phyloP scores from a whole-genome alignment of 1,140 invertebrate genomes.

The Euura lappo region DNA sequence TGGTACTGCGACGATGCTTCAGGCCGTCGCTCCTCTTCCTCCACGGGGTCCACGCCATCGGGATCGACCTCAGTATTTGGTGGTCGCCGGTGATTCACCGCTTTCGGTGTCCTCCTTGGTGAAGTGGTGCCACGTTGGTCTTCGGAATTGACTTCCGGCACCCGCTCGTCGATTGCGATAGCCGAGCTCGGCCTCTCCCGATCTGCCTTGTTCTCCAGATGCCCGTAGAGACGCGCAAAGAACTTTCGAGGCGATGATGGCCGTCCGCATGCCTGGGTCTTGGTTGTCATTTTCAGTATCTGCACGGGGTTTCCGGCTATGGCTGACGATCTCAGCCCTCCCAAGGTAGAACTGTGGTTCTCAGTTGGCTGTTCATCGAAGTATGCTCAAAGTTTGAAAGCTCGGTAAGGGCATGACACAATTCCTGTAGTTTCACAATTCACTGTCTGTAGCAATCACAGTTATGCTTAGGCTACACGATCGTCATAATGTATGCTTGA shows the following conservation, averaged over 20 bases:
- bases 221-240: conserved; percentile 70
- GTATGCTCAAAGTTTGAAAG: too few relatives aligned
- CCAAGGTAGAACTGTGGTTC: too few relatives aligned
- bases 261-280: conserved; percentile 36
- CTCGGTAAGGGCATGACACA: too few relatives aligned
- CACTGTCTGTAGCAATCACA: too few relatives aligned
- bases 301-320: neutral
- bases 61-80: neutral
- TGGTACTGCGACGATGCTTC: conserved; percentile 19
- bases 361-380: too few relatives aligned
- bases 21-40: conserved; percentile 14
- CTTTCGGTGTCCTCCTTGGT: neutral
- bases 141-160: conserved; percentile 14
- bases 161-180: conserved; percentile 11
- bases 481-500: too few relatives aligned
- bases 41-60: neutral
- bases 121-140: neutral
- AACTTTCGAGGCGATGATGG: conserved; percentile 72
- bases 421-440: too few relatives aligned
- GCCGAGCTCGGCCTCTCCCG: neutral
- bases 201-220: conserved; percentile 58
- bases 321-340: too few relatives aligned
- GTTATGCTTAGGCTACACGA: too few relatives aligned
- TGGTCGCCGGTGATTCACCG: conserved; percentile 7
- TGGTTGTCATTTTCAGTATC: conserved; percentile 38